Evolutionary conservation across 2,888 invertebrate species (phyloP), one percentile per base, ranked within the genome.

Genomic region (Vesta saturnalis): DNA sequence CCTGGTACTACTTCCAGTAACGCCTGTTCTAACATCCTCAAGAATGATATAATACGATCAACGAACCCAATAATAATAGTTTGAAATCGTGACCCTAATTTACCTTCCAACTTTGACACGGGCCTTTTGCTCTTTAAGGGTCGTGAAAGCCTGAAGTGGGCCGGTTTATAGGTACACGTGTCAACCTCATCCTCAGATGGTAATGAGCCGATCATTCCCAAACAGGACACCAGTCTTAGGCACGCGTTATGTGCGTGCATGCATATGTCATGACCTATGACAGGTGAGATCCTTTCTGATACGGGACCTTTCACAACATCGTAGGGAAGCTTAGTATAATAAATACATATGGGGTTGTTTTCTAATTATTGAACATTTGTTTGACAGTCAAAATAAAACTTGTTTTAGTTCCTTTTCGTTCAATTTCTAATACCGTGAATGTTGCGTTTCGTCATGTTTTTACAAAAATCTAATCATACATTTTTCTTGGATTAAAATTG

Each of bases 171-270:
- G 39, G 23, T 59, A 60, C 70, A 67, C 70, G 70, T 67, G 70
- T 60, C 70, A 63, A 60, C 67, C 60, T 49, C 63, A 67, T 67
- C 55, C 66, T 56, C 56, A 60, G 19, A 58, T 60, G 61, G 65
- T 69, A 67, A 67, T 70, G 46, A 67, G 55, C 39, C 46, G 57
- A 60, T 70, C 70, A 70, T 70, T 67, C 70, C 67, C 49, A 67
- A 67, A 66, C 67, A 62, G 70, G 66, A 67, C 70, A 56, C 39
- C 67, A 67, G 58, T 70, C 66, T 59, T 47, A 62, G 65, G 61
- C 69, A 66, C 69, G 69, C 60, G 69, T 66, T 63, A 60, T 55
- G 56, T 69, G 46, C 57, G 52, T 39, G 43, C 12, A 43, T 14
- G 52, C 52, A 19, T 55, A 60, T 59, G 64, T 57, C 64, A 64